A percentile compares a stretch with the other conserved stretches of the same genome.
phyloP scores from a whole-genome alignment of 37 sponge, comb jelly and placozoan genomes.

The Oopsacas minuta region DNA sequence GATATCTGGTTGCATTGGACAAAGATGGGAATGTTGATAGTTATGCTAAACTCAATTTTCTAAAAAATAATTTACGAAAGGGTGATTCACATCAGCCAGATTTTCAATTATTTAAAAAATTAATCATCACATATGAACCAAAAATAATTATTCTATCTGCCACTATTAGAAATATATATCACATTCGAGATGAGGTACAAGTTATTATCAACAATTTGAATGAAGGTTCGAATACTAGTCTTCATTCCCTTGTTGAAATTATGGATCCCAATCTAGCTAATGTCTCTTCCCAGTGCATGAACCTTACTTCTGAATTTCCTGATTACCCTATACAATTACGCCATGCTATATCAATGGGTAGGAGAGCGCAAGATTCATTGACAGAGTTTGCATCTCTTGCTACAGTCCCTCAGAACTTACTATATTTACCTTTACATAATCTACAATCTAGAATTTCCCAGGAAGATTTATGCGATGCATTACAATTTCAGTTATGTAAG shows the following conservation, averaged over 20 bases:
- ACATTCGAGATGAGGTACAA: background rate
- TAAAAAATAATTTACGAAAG: background rate
- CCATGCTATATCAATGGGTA: conserved; percentile 71
- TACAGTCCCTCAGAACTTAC: background rate
- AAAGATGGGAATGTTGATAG: background rate
- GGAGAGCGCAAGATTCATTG: conserved; percentile 68
- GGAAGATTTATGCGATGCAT: conserved; percentile 36
- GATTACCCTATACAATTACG: conserved; percentile 50
- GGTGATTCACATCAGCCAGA: background rate
- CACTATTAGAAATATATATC: background rate
- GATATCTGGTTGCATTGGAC: background rate
- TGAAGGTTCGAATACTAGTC: background rate
- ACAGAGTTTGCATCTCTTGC: conserved; percentile 60
- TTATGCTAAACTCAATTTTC: background rate
- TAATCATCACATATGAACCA: background rate
- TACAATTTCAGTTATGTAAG: conserved; percentile 61
- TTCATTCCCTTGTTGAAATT: conserved; percentile 31
- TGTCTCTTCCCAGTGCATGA: conserved; percentile 45
- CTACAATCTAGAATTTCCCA: conserved; percentile 20
- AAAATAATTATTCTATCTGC: background rate
- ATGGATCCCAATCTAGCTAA: conserved; percentile 44
- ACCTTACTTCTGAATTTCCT: conserved; percentile 52
- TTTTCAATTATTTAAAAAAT: background rate
- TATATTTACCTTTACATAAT: background rate
- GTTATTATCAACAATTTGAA: background rate